These are phyloP conservation scores for Anser brachyrhynchus DNA, from an alignment of 2,113 vertebrate genomes.

Conservation along the genomic window DNA sequence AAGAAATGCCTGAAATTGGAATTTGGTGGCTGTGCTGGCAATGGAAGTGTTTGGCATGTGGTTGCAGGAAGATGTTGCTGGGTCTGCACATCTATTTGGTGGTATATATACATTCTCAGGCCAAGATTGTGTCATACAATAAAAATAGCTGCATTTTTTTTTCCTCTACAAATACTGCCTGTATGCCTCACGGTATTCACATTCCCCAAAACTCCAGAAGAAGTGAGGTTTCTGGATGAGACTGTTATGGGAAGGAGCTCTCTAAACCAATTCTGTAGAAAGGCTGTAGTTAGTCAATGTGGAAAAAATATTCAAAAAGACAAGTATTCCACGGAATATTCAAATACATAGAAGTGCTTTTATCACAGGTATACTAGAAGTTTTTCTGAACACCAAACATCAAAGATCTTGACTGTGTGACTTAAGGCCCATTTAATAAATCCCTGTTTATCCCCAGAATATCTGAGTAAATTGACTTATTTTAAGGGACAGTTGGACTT, in stretches of 20 bases:
- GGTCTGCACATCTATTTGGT: background rate
- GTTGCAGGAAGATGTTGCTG: background rate
- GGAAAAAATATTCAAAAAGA: background rate
- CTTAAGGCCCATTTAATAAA: background rate
- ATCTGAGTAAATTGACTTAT: background rate
- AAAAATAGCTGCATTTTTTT: background rate
- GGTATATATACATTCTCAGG: background rate
- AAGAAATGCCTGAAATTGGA: background rate
- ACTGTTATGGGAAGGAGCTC: background rate
- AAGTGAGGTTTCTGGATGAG: background rate
- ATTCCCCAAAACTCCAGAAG: background rate
- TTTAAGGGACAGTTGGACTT: background rate
- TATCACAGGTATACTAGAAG: background rate
- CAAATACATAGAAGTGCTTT: background rate
- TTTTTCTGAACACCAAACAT: background rate
- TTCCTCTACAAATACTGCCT: background rate
- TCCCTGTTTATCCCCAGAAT: background rate
- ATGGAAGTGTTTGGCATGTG: background rate
- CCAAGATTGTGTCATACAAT: background rate
- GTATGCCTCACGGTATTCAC: background rate
- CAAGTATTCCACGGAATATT: background rate
- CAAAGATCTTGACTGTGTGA: background rate
- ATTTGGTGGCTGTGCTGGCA: accelerated
- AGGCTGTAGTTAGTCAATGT: background rate
- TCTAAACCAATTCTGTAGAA: background rate